phyloP scores from a whole-genome alignment of 2,888 invertebrate species.

The Apamea monoglypha region DNA sequence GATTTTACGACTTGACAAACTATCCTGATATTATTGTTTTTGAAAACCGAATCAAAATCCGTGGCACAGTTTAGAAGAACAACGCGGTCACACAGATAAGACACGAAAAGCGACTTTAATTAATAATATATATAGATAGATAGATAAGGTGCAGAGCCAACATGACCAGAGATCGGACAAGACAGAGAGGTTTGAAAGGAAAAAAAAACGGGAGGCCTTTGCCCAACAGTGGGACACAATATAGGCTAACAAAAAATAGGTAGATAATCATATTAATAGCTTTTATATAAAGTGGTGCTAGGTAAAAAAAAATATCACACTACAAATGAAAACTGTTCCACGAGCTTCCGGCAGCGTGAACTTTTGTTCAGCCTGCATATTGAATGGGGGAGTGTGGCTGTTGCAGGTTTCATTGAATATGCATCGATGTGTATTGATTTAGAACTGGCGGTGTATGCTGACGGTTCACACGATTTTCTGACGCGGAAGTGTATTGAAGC shows the following conservation, averaged over 20 bases:
- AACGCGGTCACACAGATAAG: background rate
- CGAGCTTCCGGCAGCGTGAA: conserved; percentile 7
- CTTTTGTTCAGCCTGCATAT: conserved; percentile 22
- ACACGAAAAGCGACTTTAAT: background rate
- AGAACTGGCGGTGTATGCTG: conserved; percentile 1
- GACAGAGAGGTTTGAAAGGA: too few species aligned
- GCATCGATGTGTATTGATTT: conserved; percentile 52
- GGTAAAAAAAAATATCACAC: background rate
- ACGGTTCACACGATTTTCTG: background rate
- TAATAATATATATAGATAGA: too few species aligned
- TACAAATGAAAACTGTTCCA: conserved; percentile 17
- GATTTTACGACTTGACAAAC: background rate
- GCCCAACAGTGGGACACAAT: too few species aligned
- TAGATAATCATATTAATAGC: background rate
- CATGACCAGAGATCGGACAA: too few species aligned
- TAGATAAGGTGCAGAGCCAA: too few species aligned
- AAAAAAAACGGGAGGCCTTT: too few species aligned
- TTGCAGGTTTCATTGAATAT: conserved; percentile 47
- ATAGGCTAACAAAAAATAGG: too few species aligned
- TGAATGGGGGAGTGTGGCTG: conserved; percentile 16
- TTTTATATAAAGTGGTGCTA: background rate
- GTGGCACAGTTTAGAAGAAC: background rate
- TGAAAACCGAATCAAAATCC: background rate
- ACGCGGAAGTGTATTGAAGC: conserved; percentile 12
- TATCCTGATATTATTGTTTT: background rate